Evolutionary conservation across 92 coral and sea anemone species (phyloP).

Genomic region (Ricordea florida): DNA sequence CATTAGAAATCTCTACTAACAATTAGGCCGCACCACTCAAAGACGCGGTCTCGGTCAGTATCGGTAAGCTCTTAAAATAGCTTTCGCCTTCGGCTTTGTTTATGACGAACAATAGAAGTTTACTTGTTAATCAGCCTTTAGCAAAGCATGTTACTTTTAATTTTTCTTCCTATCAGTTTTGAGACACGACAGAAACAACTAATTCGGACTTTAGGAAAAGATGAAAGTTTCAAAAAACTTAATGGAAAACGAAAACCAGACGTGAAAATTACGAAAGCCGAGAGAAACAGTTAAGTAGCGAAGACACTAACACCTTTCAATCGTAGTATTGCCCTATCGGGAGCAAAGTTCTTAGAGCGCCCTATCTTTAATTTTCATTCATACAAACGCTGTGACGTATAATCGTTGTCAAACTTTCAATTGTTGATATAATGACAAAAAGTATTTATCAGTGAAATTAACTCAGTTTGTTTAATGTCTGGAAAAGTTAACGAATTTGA

Average conservation of each 20-base stretch:
- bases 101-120: no score
- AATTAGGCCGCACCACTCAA: no score
- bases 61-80: no score
- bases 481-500: slow-evolving; percentile 2
- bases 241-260: not conserved
- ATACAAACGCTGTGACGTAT: slow-evolving; percentile 16
- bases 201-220: no score
- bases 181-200: no score
- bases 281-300: not conserved
- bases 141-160: no score
- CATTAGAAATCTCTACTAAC: no score
- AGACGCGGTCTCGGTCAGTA: no score
- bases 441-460: slow-evolving; percentile 26
- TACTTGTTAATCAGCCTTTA: no score
- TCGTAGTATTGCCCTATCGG: not conserved
- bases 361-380: not conserved
- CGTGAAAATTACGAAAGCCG: not conserved
- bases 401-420: slow-evolving; percentile 5
- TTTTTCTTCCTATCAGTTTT: no score
- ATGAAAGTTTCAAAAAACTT: no score
- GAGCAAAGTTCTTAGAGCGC: not conserved
- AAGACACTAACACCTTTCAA: slow-evolving; percentile 22
- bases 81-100: no score
- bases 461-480: slow-evolving; percentile 8
- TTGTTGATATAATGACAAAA: slow-evolving; percentile 22